These are phyloP conservation scores for Chionodraco myersi DNA, from an alignment of 2,113 vertebrate species.

Conservation along the genomic window DNA sequence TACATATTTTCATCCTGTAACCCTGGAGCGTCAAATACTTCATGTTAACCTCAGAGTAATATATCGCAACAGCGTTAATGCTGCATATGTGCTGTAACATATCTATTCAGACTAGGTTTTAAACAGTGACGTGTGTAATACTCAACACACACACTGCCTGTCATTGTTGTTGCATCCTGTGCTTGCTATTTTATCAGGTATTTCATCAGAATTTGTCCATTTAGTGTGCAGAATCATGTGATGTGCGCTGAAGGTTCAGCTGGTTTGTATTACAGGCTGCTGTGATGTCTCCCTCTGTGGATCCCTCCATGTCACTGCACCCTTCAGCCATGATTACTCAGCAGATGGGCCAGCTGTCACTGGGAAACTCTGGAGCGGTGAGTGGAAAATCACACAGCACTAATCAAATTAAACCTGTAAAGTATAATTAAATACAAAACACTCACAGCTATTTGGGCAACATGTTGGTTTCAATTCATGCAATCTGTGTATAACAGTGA, in stretches of 20 bases:
- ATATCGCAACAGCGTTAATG: background rate
- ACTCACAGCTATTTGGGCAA: background rate
- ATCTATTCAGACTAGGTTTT: background rate
- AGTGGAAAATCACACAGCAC: constrained; percentile 52
- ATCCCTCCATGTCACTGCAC: constrained; percentile 98
- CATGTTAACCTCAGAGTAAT: background rate
- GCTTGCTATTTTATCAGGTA: background rate
- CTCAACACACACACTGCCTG: background rate
- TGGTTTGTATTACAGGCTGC: constrained; percentile 72
- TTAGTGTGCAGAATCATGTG: constrained; percentile 32
- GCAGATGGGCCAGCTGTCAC: constrained; percentile 98
- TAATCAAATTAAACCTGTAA: constrained; percentile 17
- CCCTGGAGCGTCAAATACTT: background rate
- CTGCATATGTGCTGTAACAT: background rate
- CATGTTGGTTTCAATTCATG: background rate
- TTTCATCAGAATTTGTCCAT: constrained; percentile 5
- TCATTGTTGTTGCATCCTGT: background rate
- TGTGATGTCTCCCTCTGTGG: constrained; percentile 83
- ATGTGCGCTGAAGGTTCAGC: background rate
- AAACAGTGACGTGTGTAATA: background rate
- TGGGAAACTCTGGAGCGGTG: constrained; percentile 94
- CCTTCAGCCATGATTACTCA: constrained; percentile 95
- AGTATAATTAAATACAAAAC: background rate
- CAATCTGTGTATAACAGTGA: background rate
- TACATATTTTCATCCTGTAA: background rate